Evolutionary conservation across 2,888 invertebrate species (phyloP), one percentile per base, ranked within the genome.

Genomic region (Ectropis crepuscularia): DNA sequence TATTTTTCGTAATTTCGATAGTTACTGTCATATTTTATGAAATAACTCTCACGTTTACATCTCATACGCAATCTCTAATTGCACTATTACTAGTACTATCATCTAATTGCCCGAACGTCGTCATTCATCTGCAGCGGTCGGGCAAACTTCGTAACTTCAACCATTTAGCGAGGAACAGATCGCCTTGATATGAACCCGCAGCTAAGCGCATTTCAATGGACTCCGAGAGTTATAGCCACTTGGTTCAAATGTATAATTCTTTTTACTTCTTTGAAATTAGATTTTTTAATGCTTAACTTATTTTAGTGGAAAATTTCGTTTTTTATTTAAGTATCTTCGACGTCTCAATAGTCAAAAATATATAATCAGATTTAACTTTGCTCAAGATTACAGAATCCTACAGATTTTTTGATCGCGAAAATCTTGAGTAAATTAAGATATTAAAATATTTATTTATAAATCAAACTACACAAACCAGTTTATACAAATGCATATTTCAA

Each of bases 141-240:
- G 68, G 61, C 69, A 69, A 74, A 75, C 73, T 80, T 75, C 38
- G 57, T 55, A 79, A 59, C 54, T 60, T 47, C 16, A 36, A 55
- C 50, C 59, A 72, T 77, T 80, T 73, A 64, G 63, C 64, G 61
- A 72, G 70, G 69, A 74, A 73, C 67, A 69, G 69, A 69, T 68
- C 66, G 68, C 63, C 69, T 58, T 57, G 65, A 75, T 73, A 61
- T 58, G 48, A 55, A 63, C 42, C 63, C 50, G 16, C 38, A 62
- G 58, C 48, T 57, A 48, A 47, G 57, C 48, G 61, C 54, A 66
- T 64, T 61, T 53, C 57, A 61, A 60, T 62, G 43, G 39, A 62
- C 48, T 55, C 41, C n/a, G 39, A 37, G 11, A 48, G 28, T 57
- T 51, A 46, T 41, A 36, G 55, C 39, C 36, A 28, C 41, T 51